Conservation (phyloP, 2,113 vertebrate genomes). For the Gyps fulvus region DNA sequence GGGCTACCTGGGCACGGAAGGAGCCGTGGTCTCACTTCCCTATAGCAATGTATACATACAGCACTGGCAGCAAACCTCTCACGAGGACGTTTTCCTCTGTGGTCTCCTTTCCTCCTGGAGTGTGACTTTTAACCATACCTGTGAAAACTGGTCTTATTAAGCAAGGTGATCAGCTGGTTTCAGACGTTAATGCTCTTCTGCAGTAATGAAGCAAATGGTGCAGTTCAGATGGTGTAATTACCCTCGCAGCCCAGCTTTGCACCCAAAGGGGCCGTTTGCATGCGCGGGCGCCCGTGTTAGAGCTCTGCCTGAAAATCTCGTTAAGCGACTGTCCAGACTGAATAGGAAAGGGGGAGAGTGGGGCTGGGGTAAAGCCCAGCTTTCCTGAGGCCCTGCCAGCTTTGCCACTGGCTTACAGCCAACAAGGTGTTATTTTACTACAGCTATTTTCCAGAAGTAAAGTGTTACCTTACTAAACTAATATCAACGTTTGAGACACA, state of each 20-base stretch:
- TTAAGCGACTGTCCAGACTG: background rate
- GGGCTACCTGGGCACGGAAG: background rate
- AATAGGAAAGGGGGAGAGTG: background rate
- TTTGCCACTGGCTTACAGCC: background rate
- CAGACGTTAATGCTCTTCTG: background rate
- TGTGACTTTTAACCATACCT: background rate
- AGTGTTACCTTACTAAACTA: background rate
- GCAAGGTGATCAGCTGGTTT: background rate
- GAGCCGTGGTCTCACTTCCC: background rate
- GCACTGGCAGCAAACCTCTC: background rate
- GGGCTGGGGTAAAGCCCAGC: background rate
- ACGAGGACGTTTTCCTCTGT: background rate
- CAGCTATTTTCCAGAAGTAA: background rate
- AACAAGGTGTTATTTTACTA: background rate
- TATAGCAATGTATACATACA: background rate
- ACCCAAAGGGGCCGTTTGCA: background rate
- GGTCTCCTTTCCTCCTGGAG: background rate
- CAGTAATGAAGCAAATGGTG: background rate
- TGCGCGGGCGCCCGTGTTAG: rapidly evolving
- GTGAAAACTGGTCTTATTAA: background rate
- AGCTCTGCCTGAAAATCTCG: background rate
- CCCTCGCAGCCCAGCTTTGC: background rate
- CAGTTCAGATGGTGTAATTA: background rate
- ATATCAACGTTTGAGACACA: background rate
- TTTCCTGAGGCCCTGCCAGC: background rate